Base-by-base conservation (phyloP, 2,797 vertebrate species). In the Cuniculus paca region DNA sequence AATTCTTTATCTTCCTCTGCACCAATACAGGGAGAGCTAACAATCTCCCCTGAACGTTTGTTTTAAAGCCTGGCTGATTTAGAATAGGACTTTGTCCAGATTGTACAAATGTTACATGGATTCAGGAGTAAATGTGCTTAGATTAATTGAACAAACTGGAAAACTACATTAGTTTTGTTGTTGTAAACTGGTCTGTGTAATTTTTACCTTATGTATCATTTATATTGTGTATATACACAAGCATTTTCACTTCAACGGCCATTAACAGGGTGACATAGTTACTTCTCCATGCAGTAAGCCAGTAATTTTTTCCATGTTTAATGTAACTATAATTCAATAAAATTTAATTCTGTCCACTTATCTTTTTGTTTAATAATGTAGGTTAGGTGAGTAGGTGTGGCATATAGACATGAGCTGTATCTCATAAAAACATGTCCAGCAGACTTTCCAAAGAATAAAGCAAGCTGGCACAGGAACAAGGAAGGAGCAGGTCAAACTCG, bases 261-360 rank as follows among this genome's bases (percentile, higher is more conserved):
- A 90, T 94, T 88, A 95, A 78, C 13, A 83, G 61, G 63, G 24
- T 65, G 70, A 70, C 31, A 39, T 82, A 70, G 36, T 93, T 89
- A 88, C 42, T 86, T 91, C 58, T 86, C 65, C 42, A n/a, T 60
- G 65, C 11, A 28, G 24, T 85, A 56, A 70, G 68, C 80, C 26
- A 68, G 31, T 85, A 56, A 60, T 58, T 7, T 97, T 97, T 97
- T 96, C 96, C 96, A 97, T 96, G 97, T 98, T 78, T 94, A 58
- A 1, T 85, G 54, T 95, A 93, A 94, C 91, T 3, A 58, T 72
- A 56, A 78, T 96, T 98, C 95, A 98, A 98, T 98, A 98, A 98
- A 98, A 26, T 0, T 87, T 95, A 96, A 93, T 4, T n/a, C 92
- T 45, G 39, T 93, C 96, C 70, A 72, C 72, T 79, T 52, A 22